Evolutionary conservation across 2,113 vertebrate genomes (phyloP).

Genomic region (Parotia lawesii): DNA sequence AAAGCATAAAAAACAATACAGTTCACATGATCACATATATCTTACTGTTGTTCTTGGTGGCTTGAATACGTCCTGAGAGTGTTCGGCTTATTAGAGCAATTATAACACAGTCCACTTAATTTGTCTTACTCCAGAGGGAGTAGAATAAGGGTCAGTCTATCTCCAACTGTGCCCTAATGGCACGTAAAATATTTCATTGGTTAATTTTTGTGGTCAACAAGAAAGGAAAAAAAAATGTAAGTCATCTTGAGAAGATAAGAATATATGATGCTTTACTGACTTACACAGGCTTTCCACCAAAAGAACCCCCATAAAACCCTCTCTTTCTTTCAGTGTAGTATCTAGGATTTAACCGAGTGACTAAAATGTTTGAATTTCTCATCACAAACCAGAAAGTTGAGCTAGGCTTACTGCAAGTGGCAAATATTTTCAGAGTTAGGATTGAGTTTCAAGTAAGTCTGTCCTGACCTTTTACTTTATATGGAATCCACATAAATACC

Average conservation of each 20-base stretch:
- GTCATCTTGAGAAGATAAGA: not conserved
- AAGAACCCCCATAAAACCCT: not conserved
- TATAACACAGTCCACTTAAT: not conserved
- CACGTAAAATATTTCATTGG: not conserved
- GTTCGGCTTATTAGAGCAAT: not conserved
- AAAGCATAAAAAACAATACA: not conserved
- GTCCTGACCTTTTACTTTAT: slow-evolving; percentile 7
- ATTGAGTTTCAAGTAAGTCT: not conserved
- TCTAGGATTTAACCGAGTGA: not conserved
- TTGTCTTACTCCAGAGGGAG: not conserved
- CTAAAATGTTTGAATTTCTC: not conserved
- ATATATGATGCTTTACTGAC: not conserved
- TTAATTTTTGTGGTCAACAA: not conserved
- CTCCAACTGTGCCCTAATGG: not conserved
- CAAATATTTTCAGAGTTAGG: not conserved
- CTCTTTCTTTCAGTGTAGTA: not conserved
- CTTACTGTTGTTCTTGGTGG: not conserved
- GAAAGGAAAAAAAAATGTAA: not conserved
- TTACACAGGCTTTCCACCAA: not conserved
- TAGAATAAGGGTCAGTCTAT: not conserved
- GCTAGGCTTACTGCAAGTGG: not conserved
- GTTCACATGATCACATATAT: not conserved
- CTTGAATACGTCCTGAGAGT: not conserved
- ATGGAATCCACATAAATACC: not conserved
- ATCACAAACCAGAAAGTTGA: not conserved